Evolutionary conservation across 1,140 invertebrate genomes (phyloP), one percentile per base, ranked within the genome.

Genomic region (Drosophila rhopaloa): DNA sequence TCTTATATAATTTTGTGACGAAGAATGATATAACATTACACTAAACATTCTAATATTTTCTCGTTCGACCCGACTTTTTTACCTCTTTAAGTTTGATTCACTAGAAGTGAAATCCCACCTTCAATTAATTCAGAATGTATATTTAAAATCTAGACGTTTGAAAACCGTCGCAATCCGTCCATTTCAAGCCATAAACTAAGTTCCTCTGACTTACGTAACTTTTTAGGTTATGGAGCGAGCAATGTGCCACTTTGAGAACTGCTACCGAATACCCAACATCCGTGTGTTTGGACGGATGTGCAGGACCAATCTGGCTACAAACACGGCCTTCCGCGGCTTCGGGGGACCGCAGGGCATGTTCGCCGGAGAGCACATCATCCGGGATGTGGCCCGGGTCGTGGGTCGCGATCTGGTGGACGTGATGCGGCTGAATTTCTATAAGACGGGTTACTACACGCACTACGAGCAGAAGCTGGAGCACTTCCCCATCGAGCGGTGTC

Each of bases 261-360:
- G 95, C 1, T 98, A 97, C 88, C 94, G 95, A 35, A 95, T 97
- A 75, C 96, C 96, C 3, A 95, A 95, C 67, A 93, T 94, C 6
- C 93, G 94, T 75, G 94, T 96, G 1, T 93, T 91, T 7, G 97
- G 96, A 1, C 95, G 95, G 76, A 85, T 95, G 1, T 98, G 97
- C 84, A 96, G 95, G 92, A 98, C 97, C 0, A 98, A 98, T 93
- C 91, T 98, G 19, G 95, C 97, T 0, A 97, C 97, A 0, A 98
- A 98, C 81, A 98, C 97, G 0, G 97, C 97, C 5, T 98, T 98
- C 82, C 93, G 97, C 75, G 97, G 97, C 13, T 98, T 98, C 90
- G 97, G 97, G 10, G 97, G 95, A 0, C 97, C 97, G 0, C 97
- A 98, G 92, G 97, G 96, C 32, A 98, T 98, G 97, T 96, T 97